These are phyloP conservation scores for Pavo muticus DNA, from an alignment of 2,113 vertebrate species.

Conservation along the genomic window DNA sequence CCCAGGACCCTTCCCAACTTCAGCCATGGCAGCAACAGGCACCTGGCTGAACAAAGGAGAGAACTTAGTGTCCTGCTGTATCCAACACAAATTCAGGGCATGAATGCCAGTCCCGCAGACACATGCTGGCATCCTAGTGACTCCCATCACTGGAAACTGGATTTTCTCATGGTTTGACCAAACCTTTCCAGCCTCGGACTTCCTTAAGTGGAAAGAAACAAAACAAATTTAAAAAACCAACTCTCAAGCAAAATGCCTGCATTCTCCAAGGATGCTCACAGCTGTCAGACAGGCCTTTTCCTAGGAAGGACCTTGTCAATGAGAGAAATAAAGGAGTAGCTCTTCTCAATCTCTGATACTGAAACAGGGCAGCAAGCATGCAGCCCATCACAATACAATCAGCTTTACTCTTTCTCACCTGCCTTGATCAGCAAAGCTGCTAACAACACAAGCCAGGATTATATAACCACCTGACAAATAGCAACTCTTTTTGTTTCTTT, in stretches of 20 bases:
- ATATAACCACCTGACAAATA: background rate
- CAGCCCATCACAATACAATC: background rate
- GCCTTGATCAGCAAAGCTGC: background rate
- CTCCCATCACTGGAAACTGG: background rate
- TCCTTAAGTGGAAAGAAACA: background rate
- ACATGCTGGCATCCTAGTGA: background rate
- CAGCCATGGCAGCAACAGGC: background rate
- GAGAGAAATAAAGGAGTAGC: background rate
- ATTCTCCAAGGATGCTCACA: background rate
- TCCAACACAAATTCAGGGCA: background rate
- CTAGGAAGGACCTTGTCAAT: rapidly evolving
- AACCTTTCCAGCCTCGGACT: background rate
- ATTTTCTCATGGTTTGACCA: background rate
- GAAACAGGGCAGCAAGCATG: background rate
- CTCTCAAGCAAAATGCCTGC: background rate
- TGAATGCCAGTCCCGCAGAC: background rate
- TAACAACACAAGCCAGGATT: background rate
- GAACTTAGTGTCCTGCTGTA: background rate
- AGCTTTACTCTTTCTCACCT: background rate
- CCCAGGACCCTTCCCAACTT: background rate
- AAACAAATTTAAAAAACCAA: background rate
- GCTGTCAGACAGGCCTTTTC: background rate
- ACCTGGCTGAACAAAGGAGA: background rate
- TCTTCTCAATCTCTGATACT: background rate
- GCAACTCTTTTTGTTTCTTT: background rate